Base-by-base conservation (phyloP, 1,140 invertebrate species). In the Zophobas morio region DNA sequence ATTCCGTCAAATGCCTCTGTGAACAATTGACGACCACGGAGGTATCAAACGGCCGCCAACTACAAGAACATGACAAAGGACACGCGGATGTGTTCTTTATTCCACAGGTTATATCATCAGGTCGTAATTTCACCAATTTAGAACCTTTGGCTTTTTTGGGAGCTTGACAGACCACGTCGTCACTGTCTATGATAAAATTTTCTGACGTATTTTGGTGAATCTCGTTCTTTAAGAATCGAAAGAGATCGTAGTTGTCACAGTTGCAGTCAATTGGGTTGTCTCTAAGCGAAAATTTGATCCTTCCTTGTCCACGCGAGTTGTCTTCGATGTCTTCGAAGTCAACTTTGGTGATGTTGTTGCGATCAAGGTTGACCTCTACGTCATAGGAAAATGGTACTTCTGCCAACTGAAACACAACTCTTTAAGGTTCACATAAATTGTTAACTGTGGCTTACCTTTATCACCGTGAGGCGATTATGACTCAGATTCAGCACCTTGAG, bases 221-320 rank as follows among this genome's bases (percentile, higher is more conserved):
- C 32, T 74, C 33, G 1, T 63, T 1, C 36, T 42, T 75, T 6
- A 77, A 70, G 33, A 77, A 81, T 33, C 60, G 39, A 5, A 70
- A 70, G 8, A 81, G 71, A 39, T 71, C 51, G 35, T 79, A 79
- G n/a, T 70, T 71, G 40, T 36, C 1, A 49, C 74, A 72, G 42
- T 79, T 76, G 33, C 80, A 81, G 33, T 57, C 70, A 6, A 81
- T 1, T 42, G 80, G 80, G 73, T 81, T 81, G 0, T 66, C 20
- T 1, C 42, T 71, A 1, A 78, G 46, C n/a, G n/a, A 2, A 1
- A 75, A 47, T 5, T 39, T 8, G 3, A 20, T 20, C 34, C 53
- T 2, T n/a, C 1, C n/a, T n/a, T 6, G 20, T 6, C 66, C 39
- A 39, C 47, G 36, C 36, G 56, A 8, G 33, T 8, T 20, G 20